Evolutionary conservation across 2,888 invertebrate species (phyloP), one percentile per base, ranked within the genome.

Genomic region (Parascotia fuliginaria): DNA sequence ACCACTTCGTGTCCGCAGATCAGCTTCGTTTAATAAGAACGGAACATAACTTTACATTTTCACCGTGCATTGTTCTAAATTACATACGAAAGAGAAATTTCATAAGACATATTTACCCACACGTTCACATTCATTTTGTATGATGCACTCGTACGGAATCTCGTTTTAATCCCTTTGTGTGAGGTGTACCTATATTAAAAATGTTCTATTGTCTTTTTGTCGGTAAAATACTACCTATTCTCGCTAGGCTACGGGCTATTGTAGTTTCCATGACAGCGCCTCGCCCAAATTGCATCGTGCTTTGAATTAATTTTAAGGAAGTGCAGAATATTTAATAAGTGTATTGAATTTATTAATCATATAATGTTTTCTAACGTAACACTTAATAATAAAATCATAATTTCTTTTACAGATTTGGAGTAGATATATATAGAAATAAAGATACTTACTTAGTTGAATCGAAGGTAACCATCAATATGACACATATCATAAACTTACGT

Each of bases 231-330:
- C 42, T 58, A 46, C 27, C 41, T 42, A 16, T 32, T 44, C 42
- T 9, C 31, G 19, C 27, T 44, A 34, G 31, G 32, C 42, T 13
- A 31, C 1, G 13, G 27, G 27, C 39, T 40, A 59, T 55, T 63
- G 55, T 51, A 51, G 44, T 14, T 51, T 59, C 40, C 24, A 44
- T 63, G 43, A 45, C 40, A 43, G 41, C 43, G 24, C 24, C 36
- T 42, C 46, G 28, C 45, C 32, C 42, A 59, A 59, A 61, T 63
- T 61, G 60, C 60, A 55, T 55, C 60, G 59, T 61, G 61, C 46
- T 22, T 12, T 27, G 61, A 63, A 63, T 61, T 55, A 61, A 63
- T 63, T 63, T 38, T 12, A 37, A 24, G 24, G 24, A 4, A 7
- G 4, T 24, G 7, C 1, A 24, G 24, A 24, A 24, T 24, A 24